Evolutionary conservation across 2,113 vertebrate species (phyloP), one percentile per base, ranked within the genome.

Genomic region (Crotophaga sulcirostris): DNA sequence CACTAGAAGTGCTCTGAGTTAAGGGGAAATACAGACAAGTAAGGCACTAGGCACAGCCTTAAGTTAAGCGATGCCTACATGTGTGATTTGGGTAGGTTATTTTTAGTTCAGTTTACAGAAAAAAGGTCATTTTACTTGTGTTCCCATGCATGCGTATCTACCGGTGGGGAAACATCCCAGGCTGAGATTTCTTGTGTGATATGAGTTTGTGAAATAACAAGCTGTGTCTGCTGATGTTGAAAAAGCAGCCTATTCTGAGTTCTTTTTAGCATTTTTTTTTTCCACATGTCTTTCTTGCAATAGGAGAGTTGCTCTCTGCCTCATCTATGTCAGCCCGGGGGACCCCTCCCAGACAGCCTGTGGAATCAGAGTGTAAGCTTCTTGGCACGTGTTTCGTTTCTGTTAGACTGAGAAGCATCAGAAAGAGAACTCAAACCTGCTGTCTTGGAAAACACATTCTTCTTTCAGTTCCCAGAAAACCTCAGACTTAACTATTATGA

Each of bases 351-450:
- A 90, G 60, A 4, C 69, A 83, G 84, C 21, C 69, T 51, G 79
- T 74, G 62, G 91, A 96, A 96, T 79, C 56, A 38, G 52, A 87
- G 36, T 11, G 54, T 84, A 95, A 93, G 77, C 72, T 79, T 80
- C 76, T 87, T 96, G 91, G 90, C 92, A 91, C 58, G 59, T 89
- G 89, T 87, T 89, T 80, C 6, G 6, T 81, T 96, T 84, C 93
- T 93, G 51, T 67, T 87, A 88, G 23, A 78, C 45, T 55, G 36
- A 88, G 36, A 83, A 87, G 54, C 74, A 76, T 85, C 60, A 74
- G 76, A 90, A 91, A 74, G 33, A 75, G 34, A 95, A 88, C 44
- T 45, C 40, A 94, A 94, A 72, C 21, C 66, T 92, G 69, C 77
- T 79, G 34, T 75, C 60, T 84, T 9, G 6, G 58, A 84, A 92